Evolutionary conservation across 2,797 vertebrate genomes (phyloP).

Genomic region (Enteromius mattozi): DNA sequence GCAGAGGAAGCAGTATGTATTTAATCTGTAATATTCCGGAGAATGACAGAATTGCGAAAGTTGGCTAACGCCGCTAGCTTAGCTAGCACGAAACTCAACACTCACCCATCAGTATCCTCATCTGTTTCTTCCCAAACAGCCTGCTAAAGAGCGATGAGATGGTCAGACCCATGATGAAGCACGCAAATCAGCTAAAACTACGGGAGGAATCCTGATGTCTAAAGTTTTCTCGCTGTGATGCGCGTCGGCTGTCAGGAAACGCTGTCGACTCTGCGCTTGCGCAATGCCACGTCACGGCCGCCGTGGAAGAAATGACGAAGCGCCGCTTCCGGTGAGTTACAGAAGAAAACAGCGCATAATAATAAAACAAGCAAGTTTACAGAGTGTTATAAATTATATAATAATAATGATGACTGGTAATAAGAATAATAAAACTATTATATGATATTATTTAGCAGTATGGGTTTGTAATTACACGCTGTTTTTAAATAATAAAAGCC

Average conservation of each 20-base stretch:
- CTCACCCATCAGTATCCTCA: constrained; percentile 93
- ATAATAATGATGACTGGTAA: neutral
- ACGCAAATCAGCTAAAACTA: constrained; percentile 10
- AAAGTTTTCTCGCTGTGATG: neutral
- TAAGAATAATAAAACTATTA: neutral
- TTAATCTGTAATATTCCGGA: neutral
- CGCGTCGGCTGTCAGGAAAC: constrained; percentile 6
- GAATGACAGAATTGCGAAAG: constrained; percentile 36
- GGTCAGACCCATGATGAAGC: constrained; percentile 82
- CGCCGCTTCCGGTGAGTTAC: constrained; percentile 2
- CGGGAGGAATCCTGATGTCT: neutral
- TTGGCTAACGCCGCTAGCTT: constrained; percentile 21
- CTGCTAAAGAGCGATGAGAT: constrained; percentile 81
- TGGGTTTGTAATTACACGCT: neutral
- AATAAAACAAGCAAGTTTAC: neutral
- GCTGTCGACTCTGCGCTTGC: constrained; percentile 35
- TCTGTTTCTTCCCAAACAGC: constrained; percentile 88
- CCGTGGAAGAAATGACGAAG: constrained; percentile 74
- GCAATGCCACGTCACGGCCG: constrained; percentile 78
- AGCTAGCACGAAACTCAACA: constrained; percentile 35
- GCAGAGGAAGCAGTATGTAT: neutral
- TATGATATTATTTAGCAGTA: neutral
- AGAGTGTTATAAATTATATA: neutral
- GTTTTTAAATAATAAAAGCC: neutral
- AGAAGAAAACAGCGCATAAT: neutral